Evolutionary conservation across 2,797 vertebrate genomes (phyloP), one percentile per base, ranked within the genome.

Genomic region (Galago senegalensis): DNA sequence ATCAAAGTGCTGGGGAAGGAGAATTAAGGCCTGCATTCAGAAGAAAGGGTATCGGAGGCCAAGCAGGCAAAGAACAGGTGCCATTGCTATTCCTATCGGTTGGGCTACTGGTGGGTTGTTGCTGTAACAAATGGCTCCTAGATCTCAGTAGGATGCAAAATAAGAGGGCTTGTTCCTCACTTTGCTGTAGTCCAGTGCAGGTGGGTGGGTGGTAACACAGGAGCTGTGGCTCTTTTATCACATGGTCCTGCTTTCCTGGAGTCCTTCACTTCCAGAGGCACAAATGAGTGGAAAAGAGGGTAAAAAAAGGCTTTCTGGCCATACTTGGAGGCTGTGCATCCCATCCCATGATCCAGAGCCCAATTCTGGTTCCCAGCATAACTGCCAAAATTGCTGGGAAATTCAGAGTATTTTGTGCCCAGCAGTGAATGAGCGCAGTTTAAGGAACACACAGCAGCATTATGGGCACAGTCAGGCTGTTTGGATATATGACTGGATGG

Each of bases 351-450:
- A 84, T 84, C 46, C 8, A 53, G 80, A 89, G 67, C 31, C 49
- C 10, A 69, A 4, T 20, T 79, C 20, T 43, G 88, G 20, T 70
- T 94, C 79, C 49, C 27, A 69, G 27, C 77, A 13, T 87, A 37
- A 46, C 34, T 87, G 37, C 9, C 56, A 77, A 18, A 86, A 58
- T 80, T 67, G 27, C 69, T 96, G 58, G 80, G 65, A 88, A 69
- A 58, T 25, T 23, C 49, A 69, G 49, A 88, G 34, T 56, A 90
- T 7, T 17, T 82, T 46, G 31, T 84, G 53, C 49, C 27, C 49
- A 93, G 76, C 70, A 81, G 72, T 70, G 87, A 75, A 90, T 14
- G 31, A 43, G 29, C 5, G 2, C 21, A 31, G 34, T 67, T 29
- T 82, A 82, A 43, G 73, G 79, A 63, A 23, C 4, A 0, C 34